These are phyloP conservation scores for Achlya flavicornis DNA, from an alignment of 2,888 invertebrate species.

Conservation along the genomic window DNA sequence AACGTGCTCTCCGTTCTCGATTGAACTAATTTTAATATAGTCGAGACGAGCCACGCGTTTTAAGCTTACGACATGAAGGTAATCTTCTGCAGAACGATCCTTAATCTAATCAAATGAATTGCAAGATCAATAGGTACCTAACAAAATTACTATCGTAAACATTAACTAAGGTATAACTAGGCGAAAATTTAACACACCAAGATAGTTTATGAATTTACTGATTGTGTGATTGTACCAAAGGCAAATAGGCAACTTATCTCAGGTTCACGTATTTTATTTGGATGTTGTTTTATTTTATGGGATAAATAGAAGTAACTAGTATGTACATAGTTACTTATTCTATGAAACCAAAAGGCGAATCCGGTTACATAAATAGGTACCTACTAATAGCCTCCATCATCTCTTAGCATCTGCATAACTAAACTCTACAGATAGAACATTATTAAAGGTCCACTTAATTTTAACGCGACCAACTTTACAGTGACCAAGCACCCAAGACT, in stretches of 20 bases:
- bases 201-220: no score
- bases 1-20: conserved; percentile 76
- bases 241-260: no score
- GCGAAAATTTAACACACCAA: no score
- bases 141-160: not conserved
- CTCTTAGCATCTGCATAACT: not conserved
- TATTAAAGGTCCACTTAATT: not conserved
- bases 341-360: no score
- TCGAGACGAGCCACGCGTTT: conserved; percentile 60
- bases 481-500: conserved; percentile 90
- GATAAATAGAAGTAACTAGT: no score
- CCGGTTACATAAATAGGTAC: no score
- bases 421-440: not conserved
- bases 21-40: conserved; percentile 80
- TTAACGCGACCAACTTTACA: conserved; percentile 48
- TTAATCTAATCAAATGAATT: conserved; percentile 14
- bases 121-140: conserved; percentile 11
- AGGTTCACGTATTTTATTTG: no score
- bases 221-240: no score
- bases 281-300: no score
- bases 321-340: no score
- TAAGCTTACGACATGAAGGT: conserved; percentile 63
- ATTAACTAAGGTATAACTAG: not conserved
- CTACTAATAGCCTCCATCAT: not conserved
- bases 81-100: conserved; percentile 36